phyloP scores from a whole-genome alignment of 23 tunicate species.

The Phallusia fumigata region DNA sequence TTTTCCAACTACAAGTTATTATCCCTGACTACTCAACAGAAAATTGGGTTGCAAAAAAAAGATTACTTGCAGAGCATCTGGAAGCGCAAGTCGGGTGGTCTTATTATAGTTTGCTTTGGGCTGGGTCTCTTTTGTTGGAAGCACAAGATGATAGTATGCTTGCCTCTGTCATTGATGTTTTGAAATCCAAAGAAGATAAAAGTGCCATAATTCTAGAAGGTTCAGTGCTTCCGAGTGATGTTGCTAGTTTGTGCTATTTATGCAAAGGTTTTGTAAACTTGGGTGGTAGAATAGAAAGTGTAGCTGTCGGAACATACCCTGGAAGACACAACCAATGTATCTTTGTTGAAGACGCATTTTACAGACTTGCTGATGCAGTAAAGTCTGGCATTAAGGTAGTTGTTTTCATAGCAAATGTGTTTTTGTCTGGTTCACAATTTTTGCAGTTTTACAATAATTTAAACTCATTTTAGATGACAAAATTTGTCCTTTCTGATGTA shows the following conservation, averaged over 20 bases:
- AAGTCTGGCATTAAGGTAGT: background rate
- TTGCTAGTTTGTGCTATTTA: background rate
- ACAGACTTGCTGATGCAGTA: background rate
- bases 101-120: background rate
- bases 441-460: background rate
- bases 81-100: background rate
- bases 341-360: background rate
- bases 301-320: background rate
- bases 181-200: background rate
- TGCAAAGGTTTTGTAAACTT: background rate
- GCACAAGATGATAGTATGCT: background rate
- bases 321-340: background rate
- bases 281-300: background rate
- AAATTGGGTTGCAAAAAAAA: background rate
- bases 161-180: background rate
- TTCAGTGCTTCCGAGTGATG: background rate
- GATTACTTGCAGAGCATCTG: background rate
- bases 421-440: background rate
- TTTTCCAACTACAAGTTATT: background rate
- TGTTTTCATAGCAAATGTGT: background rate
- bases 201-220: background rate
- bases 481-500: background rate
- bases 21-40: background rate
- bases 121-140: background rate
- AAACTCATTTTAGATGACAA: background rate